Evolutionary conservation across 2,797 vertebrate species (phyloP).

Genomic region (Sebastes nivosus): DNA sequence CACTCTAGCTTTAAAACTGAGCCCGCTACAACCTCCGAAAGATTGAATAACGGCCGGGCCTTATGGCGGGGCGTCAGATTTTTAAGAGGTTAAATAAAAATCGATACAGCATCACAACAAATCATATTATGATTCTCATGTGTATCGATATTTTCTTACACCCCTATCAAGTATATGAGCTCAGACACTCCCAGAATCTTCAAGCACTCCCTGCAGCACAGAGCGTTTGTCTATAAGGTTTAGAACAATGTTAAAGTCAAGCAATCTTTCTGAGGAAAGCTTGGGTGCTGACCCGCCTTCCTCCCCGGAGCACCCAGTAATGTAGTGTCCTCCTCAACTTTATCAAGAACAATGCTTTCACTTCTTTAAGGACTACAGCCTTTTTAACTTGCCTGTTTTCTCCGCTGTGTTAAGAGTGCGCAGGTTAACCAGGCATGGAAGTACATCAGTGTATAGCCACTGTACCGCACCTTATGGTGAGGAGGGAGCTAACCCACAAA

Average conservation of each 20-base stretch:
- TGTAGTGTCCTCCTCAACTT: not conserved
- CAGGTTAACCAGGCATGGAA: slow-evolving; percentile 16
- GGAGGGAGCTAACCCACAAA: slow-evolving; percentile 17
- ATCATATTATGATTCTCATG: no score
- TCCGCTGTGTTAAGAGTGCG: not conserved
- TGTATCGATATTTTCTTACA: no score
- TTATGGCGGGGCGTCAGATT: no score
- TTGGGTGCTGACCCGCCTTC: not conserved
- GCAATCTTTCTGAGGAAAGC: not conserved
- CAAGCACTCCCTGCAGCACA: not conserved
- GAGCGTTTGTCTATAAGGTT: not conserved
- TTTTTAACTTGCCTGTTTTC: not conserved
- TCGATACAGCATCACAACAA: no score
- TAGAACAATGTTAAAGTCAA: slow-evolving; percentile 24
- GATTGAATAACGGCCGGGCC: fast-evolving
- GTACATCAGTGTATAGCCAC: slow-evolving; percentile 2
- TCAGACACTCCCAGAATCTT: not conserved
- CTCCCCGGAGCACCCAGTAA: not conserved
- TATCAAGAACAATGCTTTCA: not conserved
- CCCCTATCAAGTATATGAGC: not conserved
- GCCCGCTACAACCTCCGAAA: no score
- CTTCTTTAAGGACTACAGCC: not conserved
- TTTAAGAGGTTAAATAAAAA: no score
- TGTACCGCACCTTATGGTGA: not conserved
- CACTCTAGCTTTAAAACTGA: no score